Evolutionary conservation across 2,113 vertebrate species (phyloP).

Genomic region (Mugil cephalus): DNA sequence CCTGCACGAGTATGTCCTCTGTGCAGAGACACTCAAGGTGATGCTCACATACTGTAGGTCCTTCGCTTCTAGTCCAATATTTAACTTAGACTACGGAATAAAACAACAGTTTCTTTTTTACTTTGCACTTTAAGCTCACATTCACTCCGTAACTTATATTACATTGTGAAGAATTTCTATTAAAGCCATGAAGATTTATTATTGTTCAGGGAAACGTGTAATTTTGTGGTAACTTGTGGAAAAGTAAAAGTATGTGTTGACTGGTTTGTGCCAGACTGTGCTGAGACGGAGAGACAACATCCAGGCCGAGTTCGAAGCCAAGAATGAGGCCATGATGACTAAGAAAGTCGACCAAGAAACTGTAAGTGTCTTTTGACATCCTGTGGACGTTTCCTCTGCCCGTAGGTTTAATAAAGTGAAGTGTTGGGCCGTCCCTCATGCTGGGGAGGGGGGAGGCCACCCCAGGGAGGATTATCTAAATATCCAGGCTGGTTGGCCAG

Average conservation of each 20-base stretch:
- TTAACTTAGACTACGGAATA: no score
- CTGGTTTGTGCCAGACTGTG: conserved; percentile 83
- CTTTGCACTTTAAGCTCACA: no score
- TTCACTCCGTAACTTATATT: no score
- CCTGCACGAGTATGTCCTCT: conserved; percentile 93
- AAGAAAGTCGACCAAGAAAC: conserved; percentile 87
- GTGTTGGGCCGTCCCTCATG: conserved; percentile 45
- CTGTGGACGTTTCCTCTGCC: conserved; percentile 30
- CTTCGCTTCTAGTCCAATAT: no score
- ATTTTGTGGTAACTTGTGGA: no score
- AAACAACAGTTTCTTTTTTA: no score
- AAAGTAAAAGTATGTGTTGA: no score
- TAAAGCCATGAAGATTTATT: no score
- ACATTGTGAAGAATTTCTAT: no score
- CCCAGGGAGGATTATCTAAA: conserved; percentile 74
- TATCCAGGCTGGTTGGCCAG: conserved; percentile 58
- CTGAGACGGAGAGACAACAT: conserved; percentile 95
- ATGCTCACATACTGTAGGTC: conserved; percentile 32
- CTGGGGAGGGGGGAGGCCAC: conserved; percentile 40
- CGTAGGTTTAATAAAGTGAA: conserved; percentile 75
- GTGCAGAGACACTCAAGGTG: conserved; percentile 93
- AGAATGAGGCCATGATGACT: conserved; percentile 85
- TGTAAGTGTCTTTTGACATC: conserved; percentile 82
- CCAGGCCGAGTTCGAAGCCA: conserved; percentile 91
- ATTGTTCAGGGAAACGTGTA: no score